phyloP scores from a whole-genome alignment of 2,797 vertebrate genomes.

The Xiphophorus birchmanni region DNA sequence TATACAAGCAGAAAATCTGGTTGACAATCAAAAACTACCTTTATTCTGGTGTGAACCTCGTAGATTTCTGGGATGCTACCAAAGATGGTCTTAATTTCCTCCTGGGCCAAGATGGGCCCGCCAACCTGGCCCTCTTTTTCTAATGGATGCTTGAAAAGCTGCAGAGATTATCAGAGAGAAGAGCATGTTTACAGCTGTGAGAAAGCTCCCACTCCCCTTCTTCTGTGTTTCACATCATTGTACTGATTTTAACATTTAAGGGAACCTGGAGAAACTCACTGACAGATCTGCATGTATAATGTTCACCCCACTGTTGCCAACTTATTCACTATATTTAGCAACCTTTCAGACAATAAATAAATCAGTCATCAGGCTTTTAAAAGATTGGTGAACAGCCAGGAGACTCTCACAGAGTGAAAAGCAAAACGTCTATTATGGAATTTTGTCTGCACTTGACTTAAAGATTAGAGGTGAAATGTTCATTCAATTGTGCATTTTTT shows the following conservation, averaged over 20 bases:
- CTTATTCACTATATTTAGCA: too few species aligned
- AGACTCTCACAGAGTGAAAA: too few species aligned
- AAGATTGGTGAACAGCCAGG: too few species aligned
- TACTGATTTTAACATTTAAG: background rate
- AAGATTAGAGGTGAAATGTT: too few species aligned
- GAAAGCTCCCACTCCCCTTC: background rate
- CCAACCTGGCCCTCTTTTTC: slow-evolving; percentile 96
- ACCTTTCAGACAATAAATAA: too few species aligned
- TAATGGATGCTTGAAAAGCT: slow-evolving; percentile 95
- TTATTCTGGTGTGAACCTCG: slow-evolving; percentile 95
- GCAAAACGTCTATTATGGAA: too few species aligned
- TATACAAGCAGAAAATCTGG: background rate
- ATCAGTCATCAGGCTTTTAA: too few species aligned
- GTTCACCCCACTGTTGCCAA: too few species aligned
- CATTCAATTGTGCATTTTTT: too few species aligned
- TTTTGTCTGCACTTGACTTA: too few species aligned
- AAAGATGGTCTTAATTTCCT: slow-evolving; percentile 98
- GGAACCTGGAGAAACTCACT: background rate
- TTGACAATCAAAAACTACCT: slow-evolving; percentile 76
- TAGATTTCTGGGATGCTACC: slow-evolving; percentile 98
- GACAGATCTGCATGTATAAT: too few species aligned
- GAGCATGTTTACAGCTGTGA: background rate
- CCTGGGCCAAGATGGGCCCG: slow-evolving; percentile 94
- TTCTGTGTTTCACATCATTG: background rate
- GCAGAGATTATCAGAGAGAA: background rate